A percentile compares a stretch with the other conserved stretches of the same genome.
These are phyloP conservation scores for Nesidiocoris tenuis DNA, from an alignment of 2,888 invertebrate genomes.

Conservation along the genomic window DNA sequence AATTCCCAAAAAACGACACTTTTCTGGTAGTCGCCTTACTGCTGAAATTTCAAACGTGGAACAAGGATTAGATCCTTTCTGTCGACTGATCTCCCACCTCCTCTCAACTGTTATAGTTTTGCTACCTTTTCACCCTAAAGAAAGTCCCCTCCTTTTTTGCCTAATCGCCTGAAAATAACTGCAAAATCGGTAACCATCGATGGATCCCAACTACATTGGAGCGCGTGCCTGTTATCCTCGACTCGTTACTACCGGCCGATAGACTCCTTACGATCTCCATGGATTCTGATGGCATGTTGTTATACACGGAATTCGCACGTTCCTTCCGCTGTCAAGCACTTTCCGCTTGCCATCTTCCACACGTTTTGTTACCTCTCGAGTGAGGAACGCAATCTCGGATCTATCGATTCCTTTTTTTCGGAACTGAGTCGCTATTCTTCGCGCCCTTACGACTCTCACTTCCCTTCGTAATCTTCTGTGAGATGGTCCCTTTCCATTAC, in stretches of 20 bases:
- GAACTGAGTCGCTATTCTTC: neutral
- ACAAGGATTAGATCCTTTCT: too few relatives aligned
- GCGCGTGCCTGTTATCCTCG: neutral
- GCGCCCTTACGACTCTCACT: neutral
- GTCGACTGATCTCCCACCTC: too few relatives aligned
- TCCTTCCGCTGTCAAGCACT: neutral
- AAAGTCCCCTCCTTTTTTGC: too few relatives aligned
- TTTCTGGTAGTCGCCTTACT: too few relatives aligned
- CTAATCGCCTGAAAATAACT: neutral
- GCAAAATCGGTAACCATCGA: neutral
- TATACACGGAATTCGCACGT: constrained; percentile 6
- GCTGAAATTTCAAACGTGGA: too few relatives aligned
- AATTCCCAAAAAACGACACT: too few relatives aligned
- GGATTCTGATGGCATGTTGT: neutral
- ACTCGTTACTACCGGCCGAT: neutral
- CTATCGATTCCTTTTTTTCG: constrained; percentile 13
- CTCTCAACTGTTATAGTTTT: too few relatives aligned
- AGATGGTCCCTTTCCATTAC: neutral
- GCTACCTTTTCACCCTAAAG: too few relatives aligned
- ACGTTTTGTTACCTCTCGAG: neutral
- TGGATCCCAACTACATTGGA: neutral
- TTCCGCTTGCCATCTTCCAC: neutral
- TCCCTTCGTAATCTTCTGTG: neutral
- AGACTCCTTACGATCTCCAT: neutral
- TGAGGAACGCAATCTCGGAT: neutral